Evolutionary conservation across 2,113 vertebrate genomes (phyloP), one percentile per base, ranked within the genome.

Genomic region (Ictalurus punctatus): DNA sequence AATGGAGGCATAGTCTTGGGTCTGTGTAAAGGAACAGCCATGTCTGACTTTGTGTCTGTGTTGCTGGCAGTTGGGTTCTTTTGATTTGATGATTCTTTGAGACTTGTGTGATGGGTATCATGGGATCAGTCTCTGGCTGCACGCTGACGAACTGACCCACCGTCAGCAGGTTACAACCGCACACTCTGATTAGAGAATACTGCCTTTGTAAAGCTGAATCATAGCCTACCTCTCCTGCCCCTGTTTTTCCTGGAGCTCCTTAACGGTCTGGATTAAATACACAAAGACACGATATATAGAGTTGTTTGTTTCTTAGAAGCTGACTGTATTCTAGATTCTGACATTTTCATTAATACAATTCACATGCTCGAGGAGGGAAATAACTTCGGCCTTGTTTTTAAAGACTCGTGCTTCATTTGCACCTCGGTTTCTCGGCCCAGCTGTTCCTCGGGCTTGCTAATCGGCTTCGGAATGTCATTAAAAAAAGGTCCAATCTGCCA

Each of bases 91-190:
- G 48, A 48, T n/a, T 82, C 25, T 56, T 54, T 58, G 13, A 34
- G 30, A 40, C 90, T 89, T 87, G 92, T 90, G 93, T 94, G 93
- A 94, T 91, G 78, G 14, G 81, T 91, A 91, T 94, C 94, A 94
- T 93, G 93, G 86, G 94, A 94, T 92, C 21, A 54, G 79, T 63
- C 2, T 63, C 82, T 90, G 90, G 86, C 40, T 84, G 74, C 76
- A 5, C 78, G 52, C 83, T 91, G 89, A 90, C 87, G 59, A 89
- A 91, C 89, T 90, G 92, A 92, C 89, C 90, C 86, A 90, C 80
- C 65, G 12, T 63, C 65, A 85, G 65, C 52, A 89, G 87, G 82
- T 84, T 81, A 21, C 21, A 78, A 89, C 86, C 86, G 89, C 89
- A 73, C 71, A 37, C 48, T 83, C 61, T 85, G n/a, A 67, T 78